Evolutionary conservation across 2,113 vertebrate genomes (phyloP).

Genomic region (Dascyllus trimaculatus): DNA sequence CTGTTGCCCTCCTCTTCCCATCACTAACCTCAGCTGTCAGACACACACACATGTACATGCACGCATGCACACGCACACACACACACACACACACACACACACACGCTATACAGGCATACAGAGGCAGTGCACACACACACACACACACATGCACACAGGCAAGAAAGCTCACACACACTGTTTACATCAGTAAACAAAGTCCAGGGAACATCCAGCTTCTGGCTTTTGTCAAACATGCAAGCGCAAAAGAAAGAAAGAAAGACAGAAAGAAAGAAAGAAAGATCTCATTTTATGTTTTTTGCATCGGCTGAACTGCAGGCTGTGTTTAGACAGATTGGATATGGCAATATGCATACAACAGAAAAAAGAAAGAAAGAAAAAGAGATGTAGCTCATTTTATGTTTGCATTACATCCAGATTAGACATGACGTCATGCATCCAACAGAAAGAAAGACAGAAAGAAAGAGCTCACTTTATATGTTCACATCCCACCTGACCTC

Average conservation of each 20-base stretch:
- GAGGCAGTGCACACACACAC: slow-evolving; percentile 14
- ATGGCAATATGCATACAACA: background rate
- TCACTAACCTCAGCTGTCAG: slow-evolving; percentile 56
- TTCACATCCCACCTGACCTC: slow-evolving; percentile 20
- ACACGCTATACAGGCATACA: background rate
- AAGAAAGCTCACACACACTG: slow-evolving; percentile 8
- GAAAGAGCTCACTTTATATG: slow-evolving; percentile 16
- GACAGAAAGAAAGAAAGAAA: slow-evolving; percentile 14
- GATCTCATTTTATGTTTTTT: slow-evolving; percentile 16
- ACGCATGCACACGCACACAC: slow-evolving; percentile 29
- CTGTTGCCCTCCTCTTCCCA: slow-evolving; percentile 40
- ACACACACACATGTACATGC: slow-evolving; percentile 1
- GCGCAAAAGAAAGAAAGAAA: background rate
- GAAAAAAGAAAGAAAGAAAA: slow-evolving; percentile 1
- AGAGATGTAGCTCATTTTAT: slow-evolving; percentile 20
- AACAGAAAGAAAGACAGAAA: background rate
- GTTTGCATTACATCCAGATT: too few relatives aligned
- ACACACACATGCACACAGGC: slow-evolving; percentile 9
- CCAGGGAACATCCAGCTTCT: slow-evolving; percentile 48
- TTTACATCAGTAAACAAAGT: slow-evolving; percentile 45
- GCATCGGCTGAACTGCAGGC: too few relatives aligned
- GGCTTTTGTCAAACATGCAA: slow-evolving; percentile 46
- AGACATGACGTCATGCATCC: slow-evolving; percentile 34
- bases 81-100: slow-evolving; percentile 14
- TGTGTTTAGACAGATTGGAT: too few relatives aligned